These are phyloP conservation scores for Oreotragus oreotragus DNA, from an alignment of 2,113 vertebrate species.

Conservation along the genomic window DNA sequence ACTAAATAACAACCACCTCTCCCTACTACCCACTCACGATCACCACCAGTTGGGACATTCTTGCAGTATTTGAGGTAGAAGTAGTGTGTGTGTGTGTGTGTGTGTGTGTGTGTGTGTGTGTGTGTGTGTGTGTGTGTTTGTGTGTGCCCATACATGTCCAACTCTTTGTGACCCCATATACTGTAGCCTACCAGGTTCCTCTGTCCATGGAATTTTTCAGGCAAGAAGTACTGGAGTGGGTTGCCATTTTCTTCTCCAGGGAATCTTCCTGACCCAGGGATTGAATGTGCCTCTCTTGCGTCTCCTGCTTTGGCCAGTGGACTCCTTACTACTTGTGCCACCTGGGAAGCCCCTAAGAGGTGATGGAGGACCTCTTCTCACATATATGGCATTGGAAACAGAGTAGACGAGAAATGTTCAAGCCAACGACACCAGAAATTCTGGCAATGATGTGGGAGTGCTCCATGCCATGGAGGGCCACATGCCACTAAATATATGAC, in stretches of 20 bases:
- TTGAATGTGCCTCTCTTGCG: neutral
- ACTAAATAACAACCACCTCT: neutral
- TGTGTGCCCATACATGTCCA: fast-evolving
- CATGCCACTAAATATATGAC: neutral
- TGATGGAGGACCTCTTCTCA: too few relatives aligned
- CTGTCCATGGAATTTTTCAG: neutral
- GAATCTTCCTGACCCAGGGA: neutral
- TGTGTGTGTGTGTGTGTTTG: neutral
- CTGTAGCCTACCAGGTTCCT: neutral
- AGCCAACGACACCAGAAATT: neutral
- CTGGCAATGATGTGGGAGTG: neutral
- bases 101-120: neutral
- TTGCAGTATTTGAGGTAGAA: neutral
- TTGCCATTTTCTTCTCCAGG: neutral
- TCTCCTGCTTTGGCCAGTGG: neutral
- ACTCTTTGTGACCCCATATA: neutral
- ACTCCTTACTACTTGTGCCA: neutral
- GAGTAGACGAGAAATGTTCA: neutral
- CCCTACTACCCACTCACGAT: neutral
- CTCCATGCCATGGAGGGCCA: neutral
- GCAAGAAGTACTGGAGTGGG: neutral
- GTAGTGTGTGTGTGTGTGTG: neutral
- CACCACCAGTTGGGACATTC: neutral
- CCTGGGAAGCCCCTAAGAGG: neutral
- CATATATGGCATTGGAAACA: neutral